A percentile compares a stretch with the other conserved stretches of the same genome.
Conservation (phyloP, 2,113 vertebrate species). For the Pogona vitticeps region DNA sequence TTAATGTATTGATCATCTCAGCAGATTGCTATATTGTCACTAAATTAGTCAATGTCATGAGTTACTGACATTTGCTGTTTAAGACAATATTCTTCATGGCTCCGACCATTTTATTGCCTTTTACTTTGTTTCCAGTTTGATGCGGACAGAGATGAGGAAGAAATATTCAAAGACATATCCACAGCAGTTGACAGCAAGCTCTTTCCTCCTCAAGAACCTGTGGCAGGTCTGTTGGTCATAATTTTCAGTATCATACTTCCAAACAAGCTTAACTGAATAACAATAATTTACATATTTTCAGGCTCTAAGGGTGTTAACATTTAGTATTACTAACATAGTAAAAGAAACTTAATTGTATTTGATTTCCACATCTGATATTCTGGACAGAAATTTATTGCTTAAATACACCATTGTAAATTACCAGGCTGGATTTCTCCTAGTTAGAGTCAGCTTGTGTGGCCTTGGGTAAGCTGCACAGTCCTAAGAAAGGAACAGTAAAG, state of each 20-base stretch:
- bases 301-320: not conserved
- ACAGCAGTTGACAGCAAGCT: slow-evolving; percentile 91
- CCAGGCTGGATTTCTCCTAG: too few relatives aligned
- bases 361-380: not conserved
- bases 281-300: not conserved
- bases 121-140: slow-evolving; percentile 82
- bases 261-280: not conserved
- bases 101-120: slow-evolving; percentile 6
- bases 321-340: not conserved
- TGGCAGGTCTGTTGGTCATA: slow-evolving; percentile 81
- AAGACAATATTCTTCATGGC: not conserved
- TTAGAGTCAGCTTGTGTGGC: too few relatives aligned
- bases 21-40: not conserved
- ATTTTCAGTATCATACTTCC: not conserved
- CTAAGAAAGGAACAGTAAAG: too few relatives aligned
- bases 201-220: slow-evolving; percentile 86
- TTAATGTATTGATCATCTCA: not conserved
- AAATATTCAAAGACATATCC: slow-evolving; percentile 95
- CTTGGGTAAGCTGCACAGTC: too few relatives aligned
- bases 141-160: slow-evolving; percentile 93
- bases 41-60: not conserved
- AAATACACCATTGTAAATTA: too few relatives aligned
- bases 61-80: not conserved
- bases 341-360: not conserved
- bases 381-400: too few relatives aligned